A percentile compares a stretch with the other conserved stretches of the same genome.
Evolutionary conservation across 2,113 vertebrate genomes (phyloP).

Genomic region (Origma solitaria): DNA sequence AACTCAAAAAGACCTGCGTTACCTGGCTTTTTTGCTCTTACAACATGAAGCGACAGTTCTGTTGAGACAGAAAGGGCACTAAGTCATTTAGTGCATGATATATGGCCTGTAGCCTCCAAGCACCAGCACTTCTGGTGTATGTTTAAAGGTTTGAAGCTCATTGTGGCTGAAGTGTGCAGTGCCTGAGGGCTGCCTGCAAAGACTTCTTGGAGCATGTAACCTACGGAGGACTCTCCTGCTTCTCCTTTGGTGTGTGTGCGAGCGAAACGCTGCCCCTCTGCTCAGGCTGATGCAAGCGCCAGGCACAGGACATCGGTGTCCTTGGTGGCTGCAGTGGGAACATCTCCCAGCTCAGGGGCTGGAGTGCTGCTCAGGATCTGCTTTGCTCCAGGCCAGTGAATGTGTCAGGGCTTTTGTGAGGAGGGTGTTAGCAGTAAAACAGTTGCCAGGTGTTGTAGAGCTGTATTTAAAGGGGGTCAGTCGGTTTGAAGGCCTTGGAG

Average conservation of each 20-base stretch:
- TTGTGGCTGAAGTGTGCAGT: background rate
- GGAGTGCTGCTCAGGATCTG: background rate
- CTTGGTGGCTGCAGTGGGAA: background rate
- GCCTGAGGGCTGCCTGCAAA: background rate
- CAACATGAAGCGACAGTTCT: background rate
- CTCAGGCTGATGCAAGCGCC: background rate
- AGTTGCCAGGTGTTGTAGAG: background rate
- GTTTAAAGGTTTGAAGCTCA: background rate
- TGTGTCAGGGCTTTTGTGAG: background rate
- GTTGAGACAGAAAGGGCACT: background rate
- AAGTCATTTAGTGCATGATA: background rate
- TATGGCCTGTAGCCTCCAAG: background rate
- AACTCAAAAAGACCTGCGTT: background rate
- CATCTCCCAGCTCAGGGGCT: background rate
- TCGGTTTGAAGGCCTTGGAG: background rate
- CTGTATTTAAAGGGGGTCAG: background rate
- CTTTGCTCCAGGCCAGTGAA: background rate
- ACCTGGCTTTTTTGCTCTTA: background rate
- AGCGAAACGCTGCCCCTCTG: background rate
- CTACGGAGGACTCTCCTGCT: background rate
- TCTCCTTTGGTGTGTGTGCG: accelerated
- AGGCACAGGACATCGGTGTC: background rate
- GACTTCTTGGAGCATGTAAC: background rate
- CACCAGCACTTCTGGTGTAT: background rate
- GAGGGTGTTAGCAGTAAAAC: background rate